Base-by-base conservation (phyloP, 2,113 vertebrate species). In the Lepus europaeus region DNA sequence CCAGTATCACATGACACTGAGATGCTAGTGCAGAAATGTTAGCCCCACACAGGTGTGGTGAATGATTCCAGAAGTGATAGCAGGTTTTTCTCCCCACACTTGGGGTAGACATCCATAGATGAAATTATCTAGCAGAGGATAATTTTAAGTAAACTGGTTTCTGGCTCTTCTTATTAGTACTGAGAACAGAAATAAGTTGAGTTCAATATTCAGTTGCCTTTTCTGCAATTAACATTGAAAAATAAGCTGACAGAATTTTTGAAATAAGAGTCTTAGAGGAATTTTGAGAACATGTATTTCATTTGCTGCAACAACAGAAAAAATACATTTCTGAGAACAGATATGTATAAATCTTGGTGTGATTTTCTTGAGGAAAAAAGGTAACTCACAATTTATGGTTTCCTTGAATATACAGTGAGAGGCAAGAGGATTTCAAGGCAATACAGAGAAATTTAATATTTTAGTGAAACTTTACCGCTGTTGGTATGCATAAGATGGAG, bases 211-310 rank as follows among this genome's bases (percentile, higher is more conserved):
- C 6, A 31, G 20, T 61, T 79, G 19, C 12, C 29, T 53, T 72
- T 96, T 85, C 66, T 76, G 68, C 90, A 53, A 59, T 6, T 92
- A 77, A 81, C 70, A 69, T 51, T 95, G 89, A 69, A 96, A 95
- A 91, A 78, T 73, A 95, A 94, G 20, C 68, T 95, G 82, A 36
- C 83, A 96, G 79, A 49, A 88, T 86, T 90, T 85, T 94, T 92
- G 79, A 94, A 77, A 69, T 51, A 87, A 82, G 91, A 72, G 63
- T 76, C 53, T 96, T 89, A 87, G 45, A 92, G 92, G 86, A 91
- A 87, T 45, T 87, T 84, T 72, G 76, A 49, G 91, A 94, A 74
- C 66, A 73, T 63, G 49, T 69, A 89, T 80, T 83, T 53, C 36
- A 27, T 91, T 86, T 93, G 33, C 66, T 80, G 68, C 3, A 68